Conservation (phyloP, 1,140 invertebrate species). For the Platyscapa corneri region DNA sequence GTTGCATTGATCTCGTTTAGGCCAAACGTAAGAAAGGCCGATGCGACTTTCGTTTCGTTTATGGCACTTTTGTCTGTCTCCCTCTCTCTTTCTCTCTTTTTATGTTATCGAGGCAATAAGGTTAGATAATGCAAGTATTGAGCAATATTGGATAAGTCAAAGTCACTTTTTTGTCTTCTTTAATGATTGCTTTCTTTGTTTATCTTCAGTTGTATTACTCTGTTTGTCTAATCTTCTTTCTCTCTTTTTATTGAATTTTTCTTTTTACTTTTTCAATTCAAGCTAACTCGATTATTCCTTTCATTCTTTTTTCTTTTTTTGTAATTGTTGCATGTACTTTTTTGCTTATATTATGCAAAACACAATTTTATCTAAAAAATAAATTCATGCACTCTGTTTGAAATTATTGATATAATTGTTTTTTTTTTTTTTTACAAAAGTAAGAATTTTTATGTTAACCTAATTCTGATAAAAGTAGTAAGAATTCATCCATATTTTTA, state of each 20-base stretch:
- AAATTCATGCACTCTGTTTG: too few relatives aligned
- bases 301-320: background rate
- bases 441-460: too few relatives aligned
- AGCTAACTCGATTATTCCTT: background rate
- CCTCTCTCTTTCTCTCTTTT: conserved; percentile 57
- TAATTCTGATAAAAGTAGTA: too few relatives aligned
- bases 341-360: too few relatives aligned
- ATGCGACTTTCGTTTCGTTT: background rate
- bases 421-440: too few relatives aligned
- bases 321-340: too few relatives aligned
- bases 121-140: conserved; percentile 66
- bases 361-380: too few relatives aligned
- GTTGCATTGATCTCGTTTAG: conserved; percentile 68
- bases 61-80: conserved; percentile 45
- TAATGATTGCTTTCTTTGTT: background rate
- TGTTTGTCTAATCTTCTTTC: background rate
- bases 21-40: conserved; percentile 32
- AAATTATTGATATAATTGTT: too few relatives aligned
- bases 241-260: background rate
- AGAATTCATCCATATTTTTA: too few relatives aligned
- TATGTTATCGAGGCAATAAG: conserved; percentile 69
- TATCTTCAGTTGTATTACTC: background rate
- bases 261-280: too few relatives aligned
- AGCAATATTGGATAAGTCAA: conserved; percentile 62
- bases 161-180: conserved; percentile 60